Evolutionary conservation across 2,888 invertebrate genomes (phyloP), one percentile per base, ranked within the genome.

Genomic region (Carpatolechia fugitivella): DNA sequence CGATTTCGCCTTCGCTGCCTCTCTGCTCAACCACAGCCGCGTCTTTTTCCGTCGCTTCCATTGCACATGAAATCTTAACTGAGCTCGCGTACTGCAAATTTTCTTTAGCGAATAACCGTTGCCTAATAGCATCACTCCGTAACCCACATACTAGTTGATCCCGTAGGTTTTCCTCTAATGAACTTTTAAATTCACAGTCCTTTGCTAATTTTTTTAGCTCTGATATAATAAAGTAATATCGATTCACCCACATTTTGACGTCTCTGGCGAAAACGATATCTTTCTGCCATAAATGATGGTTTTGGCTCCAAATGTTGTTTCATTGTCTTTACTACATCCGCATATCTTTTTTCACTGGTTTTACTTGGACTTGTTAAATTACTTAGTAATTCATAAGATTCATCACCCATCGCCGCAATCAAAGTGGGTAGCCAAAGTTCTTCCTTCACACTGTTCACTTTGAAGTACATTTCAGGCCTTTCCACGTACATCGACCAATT

Each of bases 351-450:
- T 8, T 54, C 48, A 5, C 13, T 10, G 0, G 48, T 52, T 36
- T 55, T 55, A 11, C 11, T 29, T 5, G 57, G 52, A n/a, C 57
- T 55, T 0, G 41, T 31, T 14, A 56, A 30, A 31, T 54, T 56
- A 3, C 35, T 48, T 7, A 56, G 20, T 10, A 56, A 18, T 10
- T 55, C 57, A 11, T 55, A 57, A 0, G 54, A 41, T 38, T 55
- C 57, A 8, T 49, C 52, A 1, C 57, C 57, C 41, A 57, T 52
- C 7, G 40, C 52, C 13, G 57, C 54, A n/a, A 53, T 56, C 13
- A 38, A 38, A 24, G 24, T 24, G 6, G 24, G 24, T 24, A 24
- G 24, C 24, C 24, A 24, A 24, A 24, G 24, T 24, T 24, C 24
- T 24, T 24, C 24, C 24, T 24, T 24, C 24, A 24, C 24, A 24